These are phyloP conservation scores for Leptogaster cylindrica DNA, from an alignment of 2,888 invertebrate genomes.

Conservation along the genomic window DNA sequence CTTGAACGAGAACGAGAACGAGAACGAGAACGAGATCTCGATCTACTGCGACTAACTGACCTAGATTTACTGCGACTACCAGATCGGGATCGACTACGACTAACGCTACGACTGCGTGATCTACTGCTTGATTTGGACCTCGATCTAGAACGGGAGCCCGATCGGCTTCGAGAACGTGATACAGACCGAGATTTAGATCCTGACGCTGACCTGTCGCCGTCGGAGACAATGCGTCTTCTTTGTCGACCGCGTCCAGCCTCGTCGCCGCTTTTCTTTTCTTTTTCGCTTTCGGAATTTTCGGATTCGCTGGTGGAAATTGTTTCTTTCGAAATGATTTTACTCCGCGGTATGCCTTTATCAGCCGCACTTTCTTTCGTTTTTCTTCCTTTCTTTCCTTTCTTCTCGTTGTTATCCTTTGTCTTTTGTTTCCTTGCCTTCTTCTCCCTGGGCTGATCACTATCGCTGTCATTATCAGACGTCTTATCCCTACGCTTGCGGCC, in stretches of 20 bases:
- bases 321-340: conserved; percentile 90
- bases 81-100: conserved; percentile 47
- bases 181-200: conserved; percentile 53
- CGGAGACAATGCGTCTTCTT: conserved; percentile 69
- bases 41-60: conserved; percentile 52
- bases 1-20: conserved; percentile 54
- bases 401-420: conserved; percentile 12
- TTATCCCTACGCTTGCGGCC: conserved; percentile 60
- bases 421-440: conserved; percentile 60
- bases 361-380: conserved; percentile 55
- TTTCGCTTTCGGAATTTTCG: conserved; percentile 68
- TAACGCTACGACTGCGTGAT: conserved; percentile 60
- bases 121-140: conserved; percentile 50
- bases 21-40: conserved; percentile 50
- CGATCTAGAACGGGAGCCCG: conserved; percentile 60
- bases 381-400: conserved; percentile 50
- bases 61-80: conserved; percentile 61
- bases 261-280: conserved; percentile 64
- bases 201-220: conserved; percentile 63
- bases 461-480: conserved; percentile 65
- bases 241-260: conserved; percentile 63
- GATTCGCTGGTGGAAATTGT: conserved; percentile 93
- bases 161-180: conserved; percentile 58
- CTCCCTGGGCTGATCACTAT: conserved; percentile 71
- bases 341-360: conserved; percentile 81